Base-by-base conservation (phyloP, 2,888 invertebrate species). In the Drosophila anomalata region DNA sequence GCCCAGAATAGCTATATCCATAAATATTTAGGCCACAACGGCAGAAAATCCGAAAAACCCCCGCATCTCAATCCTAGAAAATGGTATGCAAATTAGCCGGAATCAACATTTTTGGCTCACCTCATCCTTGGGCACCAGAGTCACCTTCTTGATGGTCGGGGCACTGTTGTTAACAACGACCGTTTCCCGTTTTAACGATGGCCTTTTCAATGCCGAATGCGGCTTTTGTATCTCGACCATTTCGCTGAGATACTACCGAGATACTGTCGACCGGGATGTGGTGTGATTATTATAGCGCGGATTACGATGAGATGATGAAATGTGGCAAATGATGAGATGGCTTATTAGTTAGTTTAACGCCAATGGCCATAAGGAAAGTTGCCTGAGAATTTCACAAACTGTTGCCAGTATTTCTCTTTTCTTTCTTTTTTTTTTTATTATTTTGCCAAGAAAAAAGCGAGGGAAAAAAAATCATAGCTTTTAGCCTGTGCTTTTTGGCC, bases 211-310 rank as follows among this genome's bases (percentile, higher is more conserved):
- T 22, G 90, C 90, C 72, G 90, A 88, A 74, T 91, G 90, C 22
- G 90, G 91, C 78, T 91, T 91, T 78, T 90, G 92, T 85, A 91
- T 89, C 80, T 90, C 91, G 56, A 91, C 91, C 91, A 91, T 91
- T 62, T 60, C 50, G 50, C 50, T 14, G 26, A 47, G 48, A n/a
- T 60, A 42, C 36, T 33, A 60, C 33, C 33, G 29, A 61, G 62
- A n/a, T 42, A 44, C 39, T 54, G 48, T 46, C 48, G 41, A 31
- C 17, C 17, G 17, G 17, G 17, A 17, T 17, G 17, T 17, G 20
- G 11, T 54, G 60, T 54, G 42, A 36, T 62, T 53, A 52, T 63
- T 47, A 46, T 2, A 24, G 26, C 39, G 29, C 26, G 33, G 29
- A 24, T 42, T 42, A 67, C 14, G 17, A 26, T 14, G 42, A 9